Base-by-base conservation (phyloP, 2,797 vertebrate genomes). In the Bradypus variegatus region DNA sequence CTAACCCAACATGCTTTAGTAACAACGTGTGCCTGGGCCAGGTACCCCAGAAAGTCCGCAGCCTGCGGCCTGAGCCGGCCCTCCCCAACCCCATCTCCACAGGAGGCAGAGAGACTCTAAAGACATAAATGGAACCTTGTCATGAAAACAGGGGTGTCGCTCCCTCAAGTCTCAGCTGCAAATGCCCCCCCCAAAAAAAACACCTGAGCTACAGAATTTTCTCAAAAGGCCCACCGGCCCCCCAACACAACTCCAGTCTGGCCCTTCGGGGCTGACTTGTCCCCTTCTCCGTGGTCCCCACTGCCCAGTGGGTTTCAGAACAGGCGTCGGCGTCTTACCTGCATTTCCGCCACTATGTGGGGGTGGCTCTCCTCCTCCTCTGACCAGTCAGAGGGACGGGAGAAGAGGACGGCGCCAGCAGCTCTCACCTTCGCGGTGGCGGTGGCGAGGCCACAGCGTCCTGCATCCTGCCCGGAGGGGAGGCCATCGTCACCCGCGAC, bases 381-480 rank as follows among this genome's bases (percentile, higher is more conserved):
- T 45, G 38, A n/a, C 21, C 72, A 53, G 21, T 48, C 29, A 36
- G 6, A 12, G 53, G 25, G 11, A 4, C 25, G 38, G 45, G 48
- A 62, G 75, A 67, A 91, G 79, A 81, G 5, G 2, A 53, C 25
- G 75, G 58, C 33, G 87, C 67, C 50, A 84, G 62, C 5, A 65
- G 23, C 41, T 72, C 96, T 95, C 95, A 96, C 96, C 96, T 67
- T 80, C 31, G 91, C 73, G 92, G 79, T 55, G 90, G 86, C 0
- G 90, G 91, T 36, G 86, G 85, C 60, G 60, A 75, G 73, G 70
- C 55, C 92, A 79, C 91, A 93, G 94, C 90, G 41, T 45, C 41
- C 93, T 58, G 94, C 96, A 95, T 96, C 89, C 95, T 96, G 95
- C 62, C 78, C 19, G 7, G 88, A 2, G 21, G 77, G 58, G 84